Conservation (phyloP, 2,888 invertebrate species). For the Xestia rhomboidea region DNA sequence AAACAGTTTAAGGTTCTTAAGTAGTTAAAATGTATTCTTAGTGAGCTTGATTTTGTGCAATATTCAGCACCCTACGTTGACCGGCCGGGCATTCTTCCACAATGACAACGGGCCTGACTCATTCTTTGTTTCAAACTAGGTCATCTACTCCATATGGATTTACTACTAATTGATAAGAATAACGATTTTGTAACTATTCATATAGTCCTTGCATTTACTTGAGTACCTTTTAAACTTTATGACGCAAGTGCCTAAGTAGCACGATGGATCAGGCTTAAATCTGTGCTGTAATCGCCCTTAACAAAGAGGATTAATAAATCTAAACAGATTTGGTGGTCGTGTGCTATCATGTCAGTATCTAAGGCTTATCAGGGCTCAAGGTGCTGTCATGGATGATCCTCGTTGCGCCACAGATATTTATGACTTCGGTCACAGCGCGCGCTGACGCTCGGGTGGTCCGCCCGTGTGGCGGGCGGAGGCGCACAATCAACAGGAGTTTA, state of each 20-base stretch:
- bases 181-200: slow-evolving; percentile 66
- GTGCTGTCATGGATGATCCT: slow-evolving; percentile 80
- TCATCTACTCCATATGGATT: slow-evolving; percentile 80
- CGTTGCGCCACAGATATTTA: slow-evolving; percentile 86
- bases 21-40: slow-evolving; percentile 11
- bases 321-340: slow-evolving; percentile 74
- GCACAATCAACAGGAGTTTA: slow-evolving; percentile 81
- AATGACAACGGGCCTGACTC: slow-evolving; percentile 82
- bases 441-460: slow-evolving; percentile 84
- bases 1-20: not conserved
- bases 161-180: slow-evolving; percentile 79
- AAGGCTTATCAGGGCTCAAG: slow-evolving; percentile 82
- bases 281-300: slow-evolving; percentile 53
- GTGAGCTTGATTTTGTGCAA: slow-evolving; percentile 39
- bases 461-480: slow-evolving; percentile 74
- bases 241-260: slow-evolving; percentile 52
- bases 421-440: slow-evolving; percentile 75
- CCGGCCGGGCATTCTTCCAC: slow-evolving; percentile 75
- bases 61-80: slow-evolving; percentile 35
- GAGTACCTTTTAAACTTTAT: slow-evolving; percentile 42
- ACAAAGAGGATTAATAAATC: slow-evolving; percentile 74
- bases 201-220: slow-evolving; percentile 53
- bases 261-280: slow-evolving; percentile 55
- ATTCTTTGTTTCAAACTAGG: slow-evolving; percentile 85
- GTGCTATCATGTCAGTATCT: slow-evolving; percentile 68